Percentiles rank a stretch among this genome's conserved stretches.
Conservation (phyloP, 2,888 invertebrate species). For the Gymnocheta viridis region DNA sequence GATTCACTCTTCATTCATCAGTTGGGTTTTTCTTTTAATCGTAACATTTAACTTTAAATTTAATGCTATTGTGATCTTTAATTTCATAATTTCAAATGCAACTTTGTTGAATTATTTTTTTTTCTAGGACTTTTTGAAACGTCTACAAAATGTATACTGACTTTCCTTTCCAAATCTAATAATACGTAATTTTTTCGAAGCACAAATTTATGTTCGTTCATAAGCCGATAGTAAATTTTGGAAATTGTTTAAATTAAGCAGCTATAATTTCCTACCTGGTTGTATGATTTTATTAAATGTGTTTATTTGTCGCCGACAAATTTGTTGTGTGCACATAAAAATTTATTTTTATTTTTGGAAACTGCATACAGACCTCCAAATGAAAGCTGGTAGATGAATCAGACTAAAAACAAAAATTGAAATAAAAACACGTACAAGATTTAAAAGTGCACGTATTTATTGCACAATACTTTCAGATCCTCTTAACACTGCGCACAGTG, state of each 20-base stretch:
- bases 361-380: conserved; percentile 13
- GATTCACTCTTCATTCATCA: no score
- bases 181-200: no score
- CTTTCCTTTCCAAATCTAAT: no score
- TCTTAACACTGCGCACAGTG: background rate
- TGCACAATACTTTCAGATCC: conserved; percentile 1
- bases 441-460: conserved; percentile 43
- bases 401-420: background rate
- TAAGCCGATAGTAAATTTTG: background rate
- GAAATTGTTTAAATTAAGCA: background rate
- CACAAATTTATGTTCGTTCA: no score
- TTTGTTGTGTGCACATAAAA: background rate
- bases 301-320: background rate
- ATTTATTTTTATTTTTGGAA: conserved; percentile 26
- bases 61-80: no score
- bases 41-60: no score
- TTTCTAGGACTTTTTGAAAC: no score
- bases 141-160: no score
- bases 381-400: background rate
- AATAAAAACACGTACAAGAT: conserved; percentile 15
- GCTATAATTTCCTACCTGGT: conserved; percentile 21
- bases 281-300: background rate
- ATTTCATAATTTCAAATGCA: background rate
- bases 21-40: no score
- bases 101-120: no score